Evolutionary conservation across 2,113 vertebrate species (phyloP).

Genomic region (Apeltes quadracus): DNA sequence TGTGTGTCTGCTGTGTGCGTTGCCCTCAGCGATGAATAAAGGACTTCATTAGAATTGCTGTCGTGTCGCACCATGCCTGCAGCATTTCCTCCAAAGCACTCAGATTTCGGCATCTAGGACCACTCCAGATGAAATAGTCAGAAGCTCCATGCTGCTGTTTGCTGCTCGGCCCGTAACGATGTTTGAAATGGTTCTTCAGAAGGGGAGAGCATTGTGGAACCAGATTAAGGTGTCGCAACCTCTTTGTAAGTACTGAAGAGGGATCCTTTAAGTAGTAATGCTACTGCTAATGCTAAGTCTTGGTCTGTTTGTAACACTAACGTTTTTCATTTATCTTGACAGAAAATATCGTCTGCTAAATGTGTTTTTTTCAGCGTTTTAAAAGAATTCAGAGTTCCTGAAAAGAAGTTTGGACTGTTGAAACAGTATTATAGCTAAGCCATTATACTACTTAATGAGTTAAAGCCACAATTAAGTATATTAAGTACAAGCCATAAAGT

Average conservation of each 20-base stretch:
- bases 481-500: no score
- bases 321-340: slow-evolving; percentile 15
- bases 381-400: no score
- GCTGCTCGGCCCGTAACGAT: slow-evolving; percentile 27
- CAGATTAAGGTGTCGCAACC: slow-evolving; percentile 53
- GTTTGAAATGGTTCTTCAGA: slow-evolving; percentile 57
- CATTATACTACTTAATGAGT: background rate
- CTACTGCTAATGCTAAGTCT: background rate
- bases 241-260: slow-evolving; percentile 63
- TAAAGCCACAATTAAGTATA: no score
- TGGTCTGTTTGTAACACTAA: background rate
- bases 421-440: background rate
- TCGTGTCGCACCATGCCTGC: slow-evolving; percentile 67
- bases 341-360: slow-evolving; percentile 4
- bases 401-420: no score
- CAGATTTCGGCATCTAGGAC: slow-evolving; percentile 34
- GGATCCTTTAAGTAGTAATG: slow-evolving; percentile 20
- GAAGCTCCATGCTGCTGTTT: slow-evolving; percentile 38
- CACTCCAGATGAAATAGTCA: slow-evolving; percentile 35
- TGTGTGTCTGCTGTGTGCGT: slow-evolving; percentile 23
- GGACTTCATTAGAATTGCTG: slow-evolving; percentile 74
- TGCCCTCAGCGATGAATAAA: slow-evolving; percentile 66
- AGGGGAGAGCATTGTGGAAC: slow-evolving; percentile 45
- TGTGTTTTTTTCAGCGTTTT: no score
- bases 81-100: slow-evolving; percentile 52